These are phyloP conservation scores for Brachynemurus nebulosus DNA, from an alignment of 2,888 invertebrate genomes.

Conservation along the genomic window DNA sequence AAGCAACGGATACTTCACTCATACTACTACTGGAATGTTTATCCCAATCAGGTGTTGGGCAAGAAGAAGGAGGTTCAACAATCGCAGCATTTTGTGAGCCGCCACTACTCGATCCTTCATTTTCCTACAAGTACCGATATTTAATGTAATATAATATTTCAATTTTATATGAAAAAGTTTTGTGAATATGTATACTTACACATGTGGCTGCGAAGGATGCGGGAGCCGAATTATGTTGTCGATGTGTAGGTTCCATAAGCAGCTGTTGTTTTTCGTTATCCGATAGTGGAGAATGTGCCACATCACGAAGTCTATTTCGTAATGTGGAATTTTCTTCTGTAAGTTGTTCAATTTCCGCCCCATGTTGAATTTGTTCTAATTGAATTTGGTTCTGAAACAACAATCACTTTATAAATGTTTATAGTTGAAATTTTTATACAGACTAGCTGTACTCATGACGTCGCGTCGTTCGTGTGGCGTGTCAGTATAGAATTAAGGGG, in stretches of 20 bases:
- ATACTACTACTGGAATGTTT: conserved; percentile 76
- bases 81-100: too few relatives aligned
- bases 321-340: conserved; percentile 64
- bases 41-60: conserved; percentile 78
- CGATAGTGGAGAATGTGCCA: conserved; percentile 66
- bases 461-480: too few relatives aligned
- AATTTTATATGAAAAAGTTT: not conserved
- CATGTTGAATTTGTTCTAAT: conserved; percentile 32
- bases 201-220: conserved; percentile 50
- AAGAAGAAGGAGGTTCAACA: conserved; percentile 45
- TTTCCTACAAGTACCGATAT: too few relatives aligned
- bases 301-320: conserved; percentile 60
- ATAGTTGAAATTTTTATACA: not conserved
- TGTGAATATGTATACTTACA: conserved; percentile 21
- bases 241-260: conserved; percentile 56
- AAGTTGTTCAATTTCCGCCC: conserved; percentile 47
- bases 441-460: not conserved
- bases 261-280: conserved; percentile 74
- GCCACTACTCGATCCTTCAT: too few relatives aligned
- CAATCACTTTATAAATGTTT: too few relatives aligned
- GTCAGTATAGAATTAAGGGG: too few relatives aligned
- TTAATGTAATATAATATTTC: too few relatives aligned
- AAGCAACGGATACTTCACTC: conserved; percentile 83
- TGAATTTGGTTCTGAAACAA: not conserved
- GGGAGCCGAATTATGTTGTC: conserved; percentile 54